Evolutionary conservation across 2,888 invertebrate genomes (phyloP), one percentile per base, ranked within the genome.

Genomic region (Scaptomyza tumidula): DNA sequence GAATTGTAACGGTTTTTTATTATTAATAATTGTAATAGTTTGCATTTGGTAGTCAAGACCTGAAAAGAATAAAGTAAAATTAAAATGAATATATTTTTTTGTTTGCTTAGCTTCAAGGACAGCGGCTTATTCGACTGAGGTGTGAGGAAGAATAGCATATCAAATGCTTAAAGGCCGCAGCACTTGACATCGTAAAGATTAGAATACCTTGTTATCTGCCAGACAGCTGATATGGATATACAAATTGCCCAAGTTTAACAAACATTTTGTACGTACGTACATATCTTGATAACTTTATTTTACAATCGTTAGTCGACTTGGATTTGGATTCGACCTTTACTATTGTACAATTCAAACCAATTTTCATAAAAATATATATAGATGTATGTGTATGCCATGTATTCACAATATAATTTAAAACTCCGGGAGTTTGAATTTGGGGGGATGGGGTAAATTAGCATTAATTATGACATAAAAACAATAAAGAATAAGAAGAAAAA

Each of bases 401-500:
- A 75, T 75, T 75, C 75, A 75, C 75, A 75, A 62, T 75, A 65
- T 75, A 76, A 76, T 76, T 76, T 76, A 76, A 63, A 76, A 66
- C 65, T 62, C 59, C 33, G 14, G 16, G 35, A n/a, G 9, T 29
- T 39, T 19, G 37, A 33, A 5, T 29, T 45, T 24, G 11, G 6
- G 41, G 54, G 61, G 41, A 39, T 31, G 58, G 37, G 50, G 60
- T 55, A 48, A 62, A 45, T 76, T 55, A 64, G 45, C 55, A 89
- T 93, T 95, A 97, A 90, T 94, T 95, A 97, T 88, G 98, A 97
- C 94, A 99, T 94, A 93, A 99, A 98, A 82, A 99, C 96, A 91
- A 99, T 97, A 94, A 99, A 99, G 92, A 99, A 97, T 93, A 99
- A 96, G 92, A 99, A 99, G 94, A 99, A 99, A 91, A 99, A 96